A percentile compares a stretch with the other conserved stretches of the same genome.
These are phyloP conservation scores for Euwallacea fornicatus DNA, from an alignment of 1,140 invertebrate genomes.

Conservation along the genomic window DNA sequence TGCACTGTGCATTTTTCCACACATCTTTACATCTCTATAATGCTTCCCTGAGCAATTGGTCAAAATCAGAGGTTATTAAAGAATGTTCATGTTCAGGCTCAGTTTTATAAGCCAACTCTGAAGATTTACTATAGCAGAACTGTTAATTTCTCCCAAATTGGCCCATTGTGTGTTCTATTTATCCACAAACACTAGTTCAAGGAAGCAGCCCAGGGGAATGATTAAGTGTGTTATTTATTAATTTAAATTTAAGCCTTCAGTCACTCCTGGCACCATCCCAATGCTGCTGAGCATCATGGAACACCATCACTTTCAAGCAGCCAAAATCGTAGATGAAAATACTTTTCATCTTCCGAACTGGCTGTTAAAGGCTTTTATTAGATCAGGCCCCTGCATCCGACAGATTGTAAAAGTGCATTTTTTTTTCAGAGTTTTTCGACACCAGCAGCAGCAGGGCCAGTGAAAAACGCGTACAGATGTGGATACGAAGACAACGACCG, in stretches of 20 bases:
- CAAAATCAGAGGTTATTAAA: background rate
- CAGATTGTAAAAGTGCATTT: background rate
- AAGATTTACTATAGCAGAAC: background rate
- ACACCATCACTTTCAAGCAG: background rate
- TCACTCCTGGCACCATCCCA: background rate
- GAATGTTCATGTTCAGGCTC: background rate
- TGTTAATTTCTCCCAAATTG: background rate
- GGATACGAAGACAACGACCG: conserved; percentile 24
- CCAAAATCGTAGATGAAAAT: background rate
- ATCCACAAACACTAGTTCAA: background rate
- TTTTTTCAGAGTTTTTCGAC: background rate
- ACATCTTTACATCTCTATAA: too few species aligned
- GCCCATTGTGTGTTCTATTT: too few species aligned
- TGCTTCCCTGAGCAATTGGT: too few species aligned
- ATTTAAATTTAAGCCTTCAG: background rate
- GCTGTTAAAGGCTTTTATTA: background rate
- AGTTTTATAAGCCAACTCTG: background rate
- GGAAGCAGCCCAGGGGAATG: background rate
- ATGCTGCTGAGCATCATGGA: background rate
- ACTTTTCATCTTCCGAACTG: background rate
- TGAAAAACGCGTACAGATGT: conserved; percentile 24
- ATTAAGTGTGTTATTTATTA: background rate
- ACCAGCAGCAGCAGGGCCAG: background rate
- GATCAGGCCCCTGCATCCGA: background rate
- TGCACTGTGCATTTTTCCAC: too few species aligned